phyloP scores from a whole-genome alignment of 2,113 vertebrate genomes.

The Agelaius tricolor region DNA sequence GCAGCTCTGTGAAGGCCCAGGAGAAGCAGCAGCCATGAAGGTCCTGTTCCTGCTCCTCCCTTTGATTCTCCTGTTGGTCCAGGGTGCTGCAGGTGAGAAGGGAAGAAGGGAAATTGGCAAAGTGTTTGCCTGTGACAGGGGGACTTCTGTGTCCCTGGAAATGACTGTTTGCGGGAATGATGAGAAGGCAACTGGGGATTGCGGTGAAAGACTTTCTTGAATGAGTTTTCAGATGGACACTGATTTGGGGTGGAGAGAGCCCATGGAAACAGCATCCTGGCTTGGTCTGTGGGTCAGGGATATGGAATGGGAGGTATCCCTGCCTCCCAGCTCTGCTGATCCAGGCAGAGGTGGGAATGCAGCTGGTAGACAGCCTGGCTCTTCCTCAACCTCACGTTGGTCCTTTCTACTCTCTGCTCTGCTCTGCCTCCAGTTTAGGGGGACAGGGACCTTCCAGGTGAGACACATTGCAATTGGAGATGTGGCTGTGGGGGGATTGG shows the following conservation, averaged over 20 bases:
- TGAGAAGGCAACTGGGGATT: accelerated
- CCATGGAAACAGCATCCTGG: background rate
- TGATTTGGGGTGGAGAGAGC: accelerated
- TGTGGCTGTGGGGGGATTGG: background rate
- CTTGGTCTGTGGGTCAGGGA: background rate
- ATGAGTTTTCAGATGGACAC: background rate
- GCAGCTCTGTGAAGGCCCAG: accelerated
- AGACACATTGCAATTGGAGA: background rate
- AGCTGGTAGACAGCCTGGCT: too few species aligned
- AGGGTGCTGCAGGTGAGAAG: background rate
- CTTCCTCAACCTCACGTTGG: background rate
- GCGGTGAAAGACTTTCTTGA: background rate
- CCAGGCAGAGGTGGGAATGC: background rate
- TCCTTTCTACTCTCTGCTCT: background rate
- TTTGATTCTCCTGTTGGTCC: background rate
- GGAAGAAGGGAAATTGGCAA: too few species aligned
- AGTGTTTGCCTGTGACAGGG: too few species aligned
- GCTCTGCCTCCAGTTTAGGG: background rate
- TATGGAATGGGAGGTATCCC: too few species aligned
- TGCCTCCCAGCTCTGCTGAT: background rate
- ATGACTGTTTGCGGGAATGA: accelerated
- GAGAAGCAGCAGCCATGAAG: background rate
- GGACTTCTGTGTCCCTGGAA: accelerated
- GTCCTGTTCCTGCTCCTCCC: conserved; percentile 8
- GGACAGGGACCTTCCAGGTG: background rate